Percentiles rank a stretch among this genome's conserved stretches.
phyloP scores from a whole-genome alignment of 2,888 invertebrate species.

The Hybos culiciformis region DNA sequence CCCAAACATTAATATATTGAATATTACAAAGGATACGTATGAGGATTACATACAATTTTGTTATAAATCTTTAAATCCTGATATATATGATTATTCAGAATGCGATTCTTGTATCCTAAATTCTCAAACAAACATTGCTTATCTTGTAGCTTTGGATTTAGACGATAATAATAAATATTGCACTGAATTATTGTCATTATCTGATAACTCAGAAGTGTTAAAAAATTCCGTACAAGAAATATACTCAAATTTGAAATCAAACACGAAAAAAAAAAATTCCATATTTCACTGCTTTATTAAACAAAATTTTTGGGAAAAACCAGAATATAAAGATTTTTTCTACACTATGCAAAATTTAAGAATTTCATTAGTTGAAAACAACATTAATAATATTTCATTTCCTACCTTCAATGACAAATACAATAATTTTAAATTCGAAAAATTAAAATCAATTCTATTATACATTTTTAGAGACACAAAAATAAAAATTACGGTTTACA shows the following conservation, averaged over 20 bases:
- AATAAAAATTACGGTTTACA: slow-evolving; percentile 2
- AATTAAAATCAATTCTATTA: slow-evolving; percentile 2
- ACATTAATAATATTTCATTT: slow-evolving; percentile 4
- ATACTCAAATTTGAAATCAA: slow-evolving; percentile 8
- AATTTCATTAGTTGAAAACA: slow-evolving; percentile 1
- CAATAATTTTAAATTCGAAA: slow-evolving; percentile 9
- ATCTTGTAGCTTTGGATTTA: slow-evolving; percentile 2
- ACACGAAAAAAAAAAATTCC: slow-evolving; percentile 1
- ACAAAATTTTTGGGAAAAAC: slow-evolving; percentile 5
- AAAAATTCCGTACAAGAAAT: slow-evolving; percentile 6
- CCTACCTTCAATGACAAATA: slow-evolving; percentile 3
- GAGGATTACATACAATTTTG: slow-evolving; percentile 7
- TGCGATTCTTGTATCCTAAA: not conserved
- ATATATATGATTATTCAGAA: slow-evolving; percentile 4
- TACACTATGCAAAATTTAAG: slow-evolving; percentile 6
- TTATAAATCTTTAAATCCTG: slow-evolving; percentile 4
- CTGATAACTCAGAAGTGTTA: slow-evolving; percentile 1
- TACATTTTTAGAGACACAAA: slow-evolving; percentile 4
- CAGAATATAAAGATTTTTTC: slow-evolving; percentile 5
- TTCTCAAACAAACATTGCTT: slow-evolving; percentile 2
- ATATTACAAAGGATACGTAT: slow-evolving; percentile 1
- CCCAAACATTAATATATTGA: not conserved
- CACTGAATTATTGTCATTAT: not conserved
- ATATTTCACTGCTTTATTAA: slow-evolving; percentile 10
- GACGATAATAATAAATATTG: not conserved